Evolutionary conservation across 2,113 vertebrate genomes (phyloP).

Genomic region (Mustela lutreola): DNA sequence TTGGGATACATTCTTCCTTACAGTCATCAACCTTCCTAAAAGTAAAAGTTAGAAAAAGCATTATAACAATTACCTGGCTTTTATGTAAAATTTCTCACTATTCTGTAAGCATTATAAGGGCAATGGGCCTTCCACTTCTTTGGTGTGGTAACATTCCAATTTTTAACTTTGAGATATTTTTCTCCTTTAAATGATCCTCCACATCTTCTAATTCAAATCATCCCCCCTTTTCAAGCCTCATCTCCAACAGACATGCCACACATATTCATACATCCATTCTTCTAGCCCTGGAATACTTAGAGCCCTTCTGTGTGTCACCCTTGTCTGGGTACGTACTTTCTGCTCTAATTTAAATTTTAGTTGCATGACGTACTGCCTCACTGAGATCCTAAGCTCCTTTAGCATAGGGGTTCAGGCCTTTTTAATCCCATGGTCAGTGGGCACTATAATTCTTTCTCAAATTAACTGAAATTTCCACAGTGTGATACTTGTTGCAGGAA

Average conservation of each 20-base stretch:
- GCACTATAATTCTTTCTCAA: conserved; percentile 26
- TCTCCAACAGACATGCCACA: not conserved
- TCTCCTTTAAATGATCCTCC: not conserved
- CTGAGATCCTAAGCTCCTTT: not conserved
- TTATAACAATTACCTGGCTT: conserved; percentile 42
- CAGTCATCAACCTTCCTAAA: not conserved
- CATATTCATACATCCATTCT: not conserved
- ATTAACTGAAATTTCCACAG: conserved; percentile 3
- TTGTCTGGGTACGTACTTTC: not conserved
- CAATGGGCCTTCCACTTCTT: not conserved
- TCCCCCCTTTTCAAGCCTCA: not conserved
- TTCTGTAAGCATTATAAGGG: not conserved
- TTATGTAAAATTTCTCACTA: conserved; percentile 1
- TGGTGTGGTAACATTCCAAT: not conserved
- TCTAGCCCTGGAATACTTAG: not conserved
- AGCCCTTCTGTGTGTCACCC: not conserved
- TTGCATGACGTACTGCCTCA: not conserved
- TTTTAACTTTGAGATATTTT: not conserved
- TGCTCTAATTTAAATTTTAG: not conserved
- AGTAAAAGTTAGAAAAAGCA: not conserved
- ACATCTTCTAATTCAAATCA: not conserved
- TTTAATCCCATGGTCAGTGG: not conserved
- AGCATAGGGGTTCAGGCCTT: not conserved
- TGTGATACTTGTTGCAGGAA: conserved; percentile 10
- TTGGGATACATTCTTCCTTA: not conserved